phyloP scores from a whole-genome alignment of 2,797 vertebrate species.

The Propithecus deckenii region DNA sequence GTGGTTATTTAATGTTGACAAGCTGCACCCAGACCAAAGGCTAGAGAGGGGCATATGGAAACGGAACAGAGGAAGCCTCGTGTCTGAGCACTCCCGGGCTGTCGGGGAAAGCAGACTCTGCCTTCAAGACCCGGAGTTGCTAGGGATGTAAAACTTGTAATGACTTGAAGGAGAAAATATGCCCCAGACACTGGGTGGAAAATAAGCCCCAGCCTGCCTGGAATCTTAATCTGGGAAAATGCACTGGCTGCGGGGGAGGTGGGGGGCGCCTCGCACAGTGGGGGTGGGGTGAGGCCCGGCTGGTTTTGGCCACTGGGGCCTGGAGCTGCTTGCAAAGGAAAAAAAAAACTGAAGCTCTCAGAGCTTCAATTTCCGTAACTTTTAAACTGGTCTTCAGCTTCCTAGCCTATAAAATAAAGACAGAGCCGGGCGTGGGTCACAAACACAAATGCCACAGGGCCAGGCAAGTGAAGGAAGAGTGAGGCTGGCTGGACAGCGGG shows the following conservation, averaged over 20 bases:
- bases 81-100: neutral
- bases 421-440: neutral
- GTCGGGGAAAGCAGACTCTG: slow-evolving; percentile 35
- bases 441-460: neutral
- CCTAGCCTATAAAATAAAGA: neutral
- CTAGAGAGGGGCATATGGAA: slow-evolving; percentile 16
- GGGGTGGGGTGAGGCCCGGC: neutral
- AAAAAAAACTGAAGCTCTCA: neutral
- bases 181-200: slow-evolving; percentile 27
- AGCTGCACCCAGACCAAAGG: slow-evolving; percentile 68
- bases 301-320: neutral
- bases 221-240: slow-evolving; percentile 34
- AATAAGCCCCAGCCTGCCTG: neutral
- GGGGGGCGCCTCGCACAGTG: neutral
- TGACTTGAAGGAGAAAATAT: slow-evolving; percentile 18
- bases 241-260: no score
- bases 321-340: neutral
- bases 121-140: slow-evolving; percentile 29
- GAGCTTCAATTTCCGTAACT: neutral
- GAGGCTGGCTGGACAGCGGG: neutral
- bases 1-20: slow-evolving; percentile 71
- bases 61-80: slow-evolving; percentile 27
- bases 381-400: neutral
- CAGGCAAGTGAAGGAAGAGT: neutral
- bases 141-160: slow-evolving; percentile 58